Evolutionary conservation across 2,888 invertebrate species (phyloP).

Genomic region (Agrochola circellaris): DNA sequence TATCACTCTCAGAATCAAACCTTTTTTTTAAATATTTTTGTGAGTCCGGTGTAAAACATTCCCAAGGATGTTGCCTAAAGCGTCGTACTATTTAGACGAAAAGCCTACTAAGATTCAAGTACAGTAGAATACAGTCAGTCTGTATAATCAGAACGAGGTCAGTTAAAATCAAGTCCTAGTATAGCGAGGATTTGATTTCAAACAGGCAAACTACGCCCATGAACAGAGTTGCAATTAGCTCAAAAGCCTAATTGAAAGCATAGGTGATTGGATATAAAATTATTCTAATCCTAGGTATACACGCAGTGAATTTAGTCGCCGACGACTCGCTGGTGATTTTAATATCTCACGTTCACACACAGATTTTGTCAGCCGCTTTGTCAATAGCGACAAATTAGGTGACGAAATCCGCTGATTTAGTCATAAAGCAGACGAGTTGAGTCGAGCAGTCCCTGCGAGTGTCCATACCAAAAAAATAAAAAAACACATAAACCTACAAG

Average conservation of each 20-base stretch:
- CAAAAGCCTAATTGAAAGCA: constrained; percentile 13
- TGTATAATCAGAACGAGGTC: background rate
- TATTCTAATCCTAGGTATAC: background rate
- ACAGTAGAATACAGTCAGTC: background rate
- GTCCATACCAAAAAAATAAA: too few species aligned
- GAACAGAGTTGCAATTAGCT: constrained; percentile 7
- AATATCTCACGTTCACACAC: background rate
- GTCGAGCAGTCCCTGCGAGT: too few species aligned
- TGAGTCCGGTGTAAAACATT: background rate
- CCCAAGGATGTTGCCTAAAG: background rate
- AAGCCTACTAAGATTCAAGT: background rate
- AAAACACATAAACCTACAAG: too few species aligned
- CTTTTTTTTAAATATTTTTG: background rate
- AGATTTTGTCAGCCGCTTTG: background rate
- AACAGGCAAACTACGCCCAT: background rate
- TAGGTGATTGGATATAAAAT: background rate
- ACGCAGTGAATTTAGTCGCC: background rate
- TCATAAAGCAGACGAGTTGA: background rate
- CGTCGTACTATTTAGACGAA: background rate
- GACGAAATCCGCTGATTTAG: too few species aligned
- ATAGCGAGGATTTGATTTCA: background rate
- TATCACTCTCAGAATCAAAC: background rate
- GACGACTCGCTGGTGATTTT: background rate
- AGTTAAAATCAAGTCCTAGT: constrained; percentile 3
- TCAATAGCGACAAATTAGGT: background rate